Evolutionary conservation across 1,140 invertebrate species (phyloP), one percentile per base, ranked within the genome.

Genomic region (Anthonomus grandis): DNA sequence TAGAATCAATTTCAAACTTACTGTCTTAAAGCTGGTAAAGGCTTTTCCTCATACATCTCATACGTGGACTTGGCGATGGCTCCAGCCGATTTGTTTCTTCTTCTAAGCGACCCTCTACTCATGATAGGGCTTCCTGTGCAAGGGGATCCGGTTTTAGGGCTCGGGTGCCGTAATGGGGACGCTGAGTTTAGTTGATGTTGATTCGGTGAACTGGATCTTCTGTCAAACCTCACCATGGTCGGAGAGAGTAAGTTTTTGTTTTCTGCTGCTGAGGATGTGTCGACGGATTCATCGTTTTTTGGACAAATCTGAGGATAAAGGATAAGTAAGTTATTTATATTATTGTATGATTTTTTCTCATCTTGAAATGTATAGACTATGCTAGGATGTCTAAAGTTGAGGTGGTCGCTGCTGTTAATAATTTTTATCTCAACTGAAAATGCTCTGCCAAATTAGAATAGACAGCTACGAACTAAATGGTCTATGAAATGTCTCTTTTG

Each of bases 41-140:
- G 81, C 55, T 90, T 78, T 66, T 94, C 90, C 68, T 93, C 91
- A 68, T 93, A 92, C 34, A 89, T 87, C 71, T 90, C 89, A 66
- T 89, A 91, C 6, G 86, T 89, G n/a, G 83, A 87, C 51, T 85
- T 81, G 1, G 81, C 75, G 18, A 76, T 70, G 13, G 83, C 81
- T 12, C 83, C 83, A 1, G 85, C 85, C 19, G 86, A 88, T 73
- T 87, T 87, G 45, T 89, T 89, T 67, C 87, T 83, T 45, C 86
- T 75, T 60, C 86, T 78, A 23, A 84, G 70, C 0, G 83, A 84
- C 36, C 81, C 81, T 31, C 81, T 78, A n/a, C 74, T 79, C 45
- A 67, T 60, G 3, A 70, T 70, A 1, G 71, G 72, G 58, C 72
- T 74, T 19, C 70, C 71, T 1, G 62, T 70, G 37, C 54, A 65